A percentile compares a stretch with the other conserved stretches of the same genome.
Conservation (phyloP, 2,797 vertebrate species). For the Syngnathus rostellatus region DNA sequence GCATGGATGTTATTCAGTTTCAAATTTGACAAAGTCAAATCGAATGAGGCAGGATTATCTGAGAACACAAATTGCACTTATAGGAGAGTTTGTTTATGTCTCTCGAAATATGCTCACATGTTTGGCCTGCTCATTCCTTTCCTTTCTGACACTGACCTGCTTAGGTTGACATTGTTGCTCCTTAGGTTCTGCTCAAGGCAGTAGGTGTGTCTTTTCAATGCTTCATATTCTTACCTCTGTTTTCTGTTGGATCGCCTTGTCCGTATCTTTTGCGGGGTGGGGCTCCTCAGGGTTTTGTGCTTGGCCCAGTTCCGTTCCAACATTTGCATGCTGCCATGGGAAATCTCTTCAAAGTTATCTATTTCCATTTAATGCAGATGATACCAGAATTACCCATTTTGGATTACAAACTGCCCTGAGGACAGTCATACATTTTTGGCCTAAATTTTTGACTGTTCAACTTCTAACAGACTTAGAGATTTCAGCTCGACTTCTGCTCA, state of each 20-base stretch:
- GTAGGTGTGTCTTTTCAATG: neutral
- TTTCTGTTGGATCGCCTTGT: neutral
- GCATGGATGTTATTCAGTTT: neutral
- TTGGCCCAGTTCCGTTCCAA: neutral
- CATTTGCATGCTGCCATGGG: neutral
- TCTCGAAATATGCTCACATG: too few relatives aligned
- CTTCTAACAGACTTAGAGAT: neutral
- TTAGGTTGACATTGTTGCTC: neutral
- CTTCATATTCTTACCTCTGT: neutral
- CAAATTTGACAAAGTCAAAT: constrained; percentile 2
- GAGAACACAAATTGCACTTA: neutral
- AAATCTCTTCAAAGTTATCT: constrained; percentile 2
- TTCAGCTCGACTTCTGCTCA: neutral
- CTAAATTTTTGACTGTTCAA: neutral
- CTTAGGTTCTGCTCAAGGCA: neutral
- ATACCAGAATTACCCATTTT: constrained; percentile 8
- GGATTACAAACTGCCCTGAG: neutral
- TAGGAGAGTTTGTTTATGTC: neutral
- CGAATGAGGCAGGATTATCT: neutral
- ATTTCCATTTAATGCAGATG: constrained; percentile 7
- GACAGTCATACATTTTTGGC: neutral
- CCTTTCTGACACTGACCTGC: neutral
- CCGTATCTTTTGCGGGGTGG: neutral
- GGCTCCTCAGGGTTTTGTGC: constrained; percentile 1
- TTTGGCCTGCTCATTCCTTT: neutral